Evolutionary conservation across 2,888 invertebrate genomes (phyloP), one percentile per base, ranked within the genome.

Genomic region (Neocrepidodera transversa): DNA sequence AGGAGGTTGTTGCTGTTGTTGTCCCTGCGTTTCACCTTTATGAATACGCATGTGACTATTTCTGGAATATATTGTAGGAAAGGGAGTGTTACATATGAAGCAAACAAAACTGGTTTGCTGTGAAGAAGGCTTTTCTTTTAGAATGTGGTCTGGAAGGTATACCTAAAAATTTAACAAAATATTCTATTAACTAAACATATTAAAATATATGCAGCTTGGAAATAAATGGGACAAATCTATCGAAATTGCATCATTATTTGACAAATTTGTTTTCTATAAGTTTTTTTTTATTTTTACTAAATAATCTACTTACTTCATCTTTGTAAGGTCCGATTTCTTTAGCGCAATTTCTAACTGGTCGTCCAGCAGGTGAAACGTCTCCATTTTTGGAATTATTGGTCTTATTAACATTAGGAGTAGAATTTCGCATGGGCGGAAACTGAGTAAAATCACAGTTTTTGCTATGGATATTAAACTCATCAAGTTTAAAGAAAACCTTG

Each of bases 11-110:
- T 62, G n/a, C 56, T 49, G 53, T 55, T 11, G 63, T 43, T 47
- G 30, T 42, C 26, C 35, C 18, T 61, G 59, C 1, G 62, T 67
- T 38, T 74, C 77, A 10, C 74, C 72, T 58, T 79, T 79, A 63
- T 80, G 80, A 14, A 80, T 78, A 14, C 80, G 71, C 80, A 80
- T 80, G 67, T 80, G 80, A 58, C 78, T 78, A 59, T 80, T 80
- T 30, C 71, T 47, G 1, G 80, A 79, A 40, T 78, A 78, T 13
- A 78, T 74, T 0, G 79, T 79, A 0, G 78, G 78, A 63, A 80
- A 80, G 1, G 78, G 76, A 0, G 77, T 78, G 53, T 74, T 75
- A 60, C 80, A 80, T 35, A 79, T 73, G 36, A 72, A 75, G 65
- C 80, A 80, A 14, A 78, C 75, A 60, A 74, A 78, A n/a, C 73